Percentiles rank a stretch among this genome's conserved stretches.
phyloP scores from a whole-genome alignment of 2,113 vertebrate species.

The Baryphthengus martii region DNA sequence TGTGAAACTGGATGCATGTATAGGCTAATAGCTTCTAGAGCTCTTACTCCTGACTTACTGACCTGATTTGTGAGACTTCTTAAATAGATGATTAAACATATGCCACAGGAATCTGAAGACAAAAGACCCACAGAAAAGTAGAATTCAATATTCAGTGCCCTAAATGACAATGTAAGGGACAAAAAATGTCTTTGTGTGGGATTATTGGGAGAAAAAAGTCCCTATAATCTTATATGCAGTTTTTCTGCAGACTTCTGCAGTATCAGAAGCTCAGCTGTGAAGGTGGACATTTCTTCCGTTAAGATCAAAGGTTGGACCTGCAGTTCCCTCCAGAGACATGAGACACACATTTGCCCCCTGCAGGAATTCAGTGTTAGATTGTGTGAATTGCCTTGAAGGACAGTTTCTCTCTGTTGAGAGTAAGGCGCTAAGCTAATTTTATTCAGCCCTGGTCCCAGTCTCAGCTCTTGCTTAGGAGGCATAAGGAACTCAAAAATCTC shows the following conservation, averaged over 20 bases:
- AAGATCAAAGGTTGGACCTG: not conserved
- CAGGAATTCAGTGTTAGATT: not conserved
- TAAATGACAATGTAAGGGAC: not conserved
- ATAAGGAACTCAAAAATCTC: not conserved
- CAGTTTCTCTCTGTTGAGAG: not conserved
- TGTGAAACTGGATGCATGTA: not conserved
- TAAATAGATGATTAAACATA: not conserved
- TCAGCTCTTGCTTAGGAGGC: too few relatives aligned
- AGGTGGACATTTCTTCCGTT: not conserved
- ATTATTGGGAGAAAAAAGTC: not conserved
- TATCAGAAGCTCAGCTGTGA: not conserved
- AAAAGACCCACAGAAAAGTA: not conserved
- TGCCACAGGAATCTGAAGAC: not conserved
- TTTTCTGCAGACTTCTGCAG: not conserved
- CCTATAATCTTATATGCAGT: not conserved
- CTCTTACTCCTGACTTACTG: not conserved
- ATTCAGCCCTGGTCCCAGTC: not conserved
- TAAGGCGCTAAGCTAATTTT: not conserved
- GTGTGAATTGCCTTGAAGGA: not conserved
- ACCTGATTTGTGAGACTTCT: not conserved
- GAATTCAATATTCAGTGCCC: not conserved
- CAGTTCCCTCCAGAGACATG: not conserved
- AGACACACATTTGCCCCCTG: not conserved
- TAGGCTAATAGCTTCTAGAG: not conserved
- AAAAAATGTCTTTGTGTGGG: not conserved